phyloP scores from a whole-genome alignment of 2,888 invertebrate species.

The Galeruca laticollis region DNA sequence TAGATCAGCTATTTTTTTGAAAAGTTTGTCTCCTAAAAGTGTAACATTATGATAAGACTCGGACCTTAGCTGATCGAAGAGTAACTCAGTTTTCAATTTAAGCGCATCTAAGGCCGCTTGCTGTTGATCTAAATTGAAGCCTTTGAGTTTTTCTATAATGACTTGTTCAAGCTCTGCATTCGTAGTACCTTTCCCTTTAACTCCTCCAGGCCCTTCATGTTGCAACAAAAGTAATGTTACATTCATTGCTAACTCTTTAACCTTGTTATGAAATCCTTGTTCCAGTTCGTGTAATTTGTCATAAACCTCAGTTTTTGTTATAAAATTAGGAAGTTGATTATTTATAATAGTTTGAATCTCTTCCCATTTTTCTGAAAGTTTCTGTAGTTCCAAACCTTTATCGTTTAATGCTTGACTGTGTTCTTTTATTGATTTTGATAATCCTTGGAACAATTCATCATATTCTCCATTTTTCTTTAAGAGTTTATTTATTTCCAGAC shows the following conservation, averaged over 20 bases:
- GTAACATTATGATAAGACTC: conserved; percentile 14
- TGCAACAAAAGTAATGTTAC: conserved; percentile 15
- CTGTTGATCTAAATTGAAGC: conserved; percentile 23
- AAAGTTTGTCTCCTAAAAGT: conserved; percentile 5
- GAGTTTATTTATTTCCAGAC: background rate
- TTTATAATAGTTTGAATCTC: conserved; percentile 12
- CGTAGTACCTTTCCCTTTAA: background rate
- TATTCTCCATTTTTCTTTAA: conserved; percentile 4
- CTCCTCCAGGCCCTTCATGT: conserved; percentile 4
- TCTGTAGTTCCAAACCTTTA: conserved; percentile 3
- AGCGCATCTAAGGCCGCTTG: conserved; percentile 19
- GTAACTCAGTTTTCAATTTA: background rate
- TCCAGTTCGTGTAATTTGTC: conserved; percentile 16
- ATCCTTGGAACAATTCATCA: conserved; percentile 3
- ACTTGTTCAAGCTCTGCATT: conserved; percentile 15
- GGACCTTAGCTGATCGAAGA: background rate
- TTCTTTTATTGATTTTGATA: conserved; percentile 3
- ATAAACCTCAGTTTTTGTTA: conserved; percentile 17
- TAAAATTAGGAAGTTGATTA: conserved; percentile 10
- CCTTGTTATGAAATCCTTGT: conserved; percentile 15
- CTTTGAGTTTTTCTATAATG: conserved; percentile 22
- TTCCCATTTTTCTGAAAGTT: conserved; percentile 21
- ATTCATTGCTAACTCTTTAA: conserved; percentile 28
- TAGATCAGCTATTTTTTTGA: conserved; percentile 3
- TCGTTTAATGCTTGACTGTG: background rate